Evolutionary conservation across 2,113 vertebrate species (phyloP), one percentile per base, ranked within the genome.

Genomic region (Prunella himalayana): DNA sequence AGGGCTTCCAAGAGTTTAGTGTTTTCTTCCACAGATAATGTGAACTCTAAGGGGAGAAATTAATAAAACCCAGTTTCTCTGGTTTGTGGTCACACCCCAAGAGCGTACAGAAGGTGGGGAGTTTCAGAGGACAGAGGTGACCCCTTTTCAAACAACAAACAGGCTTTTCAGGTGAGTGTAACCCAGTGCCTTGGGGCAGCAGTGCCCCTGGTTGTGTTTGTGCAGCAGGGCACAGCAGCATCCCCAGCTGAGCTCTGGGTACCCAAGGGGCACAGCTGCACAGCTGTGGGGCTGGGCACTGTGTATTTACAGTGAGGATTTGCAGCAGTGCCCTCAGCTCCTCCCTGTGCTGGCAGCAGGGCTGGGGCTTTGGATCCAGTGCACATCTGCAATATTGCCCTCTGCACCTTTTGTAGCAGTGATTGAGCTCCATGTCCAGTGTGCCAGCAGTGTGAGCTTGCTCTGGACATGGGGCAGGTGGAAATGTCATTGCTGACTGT

Each of bases 301-400:
- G 82, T 28, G 0, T 3, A 4, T 28, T 12, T 15, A 17, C 51
- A 31, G 68, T 0, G 1, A 44, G 70, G 49, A 18, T 18, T 37
- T 72, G 37, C 50, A 20, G 56, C 79, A 51, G 68, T 18, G n/a
- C 6, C 37, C 83, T 28, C 37, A 10, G 39, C 31, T 24, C 1
- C 42, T 35, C 23, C 73, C 8, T 0, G 15, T 54, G 60, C 82
- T 65, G 76, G 4, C 63, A 56, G 3, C 1, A n/a, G 54, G 6
- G 2, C 28, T 20, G 17, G 28, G 68, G 61, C 1, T 35, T 35
- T 51, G 86, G 51, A 13, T 20, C 15, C 50, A 82, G 19, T 2
- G 61, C 75, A 68, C 78, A 50, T 69, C 39, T 71, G 78, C 75
- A 68, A 60, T n/a, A 7, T 17, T 49, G 44, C 77, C 5, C 60